Percentiles rank a stretch among this genome's conserved stretches.
Evolutionary conservation across 2,113 vertebrate genomes (phyloP).

Genomic region (Talpa occidentalis): DNA sequence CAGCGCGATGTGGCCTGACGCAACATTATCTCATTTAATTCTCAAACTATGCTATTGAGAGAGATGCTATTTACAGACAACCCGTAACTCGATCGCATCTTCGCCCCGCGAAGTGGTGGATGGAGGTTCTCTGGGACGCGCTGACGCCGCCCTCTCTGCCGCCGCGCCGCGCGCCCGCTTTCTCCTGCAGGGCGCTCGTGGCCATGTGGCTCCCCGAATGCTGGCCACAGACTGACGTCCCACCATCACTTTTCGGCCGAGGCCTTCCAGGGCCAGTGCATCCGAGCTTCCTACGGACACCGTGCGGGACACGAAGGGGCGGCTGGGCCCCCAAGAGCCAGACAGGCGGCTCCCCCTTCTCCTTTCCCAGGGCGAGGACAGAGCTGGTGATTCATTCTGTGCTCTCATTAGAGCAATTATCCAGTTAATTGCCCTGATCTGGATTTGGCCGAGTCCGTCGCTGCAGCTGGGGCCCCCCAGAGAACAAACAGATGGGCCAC

Average conservation of each 20-base stretch:
- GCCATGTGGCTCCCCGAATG: neutral
- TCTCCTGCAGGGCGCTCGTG: too few species aligned
- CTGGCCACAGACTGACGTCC: neutral
- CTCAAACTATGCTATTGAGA: neutral
- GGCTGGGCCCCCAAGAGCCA: neutral
- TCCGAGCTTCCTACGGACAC: neutral
- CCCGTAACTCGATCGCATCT: neutral
- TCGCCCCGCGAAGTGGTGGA: accelerated
- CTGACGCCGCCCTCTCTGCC: too few species aligned
- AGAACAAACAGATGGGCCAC: conserved; percentile 20
- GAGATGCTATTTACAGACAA: accelerated
- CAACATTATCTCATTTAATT: neutral
- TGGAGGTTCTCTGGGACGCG: too few species aligned
- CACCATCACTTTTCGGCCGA: too few species aligned
- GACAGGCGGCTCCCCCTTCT: neutral
- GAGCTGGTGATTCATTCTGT: neutral
- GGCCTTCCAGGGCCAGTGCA: neutral
- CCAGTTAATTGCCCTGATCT: conserved; percentile 62
- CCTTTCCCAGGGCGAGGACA: neutral
- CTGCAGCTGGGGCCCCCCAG: conserved; percentile 30
- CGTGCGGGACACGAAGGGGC: neutral
- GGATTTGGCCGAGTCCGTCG: conserved; percentile 5
- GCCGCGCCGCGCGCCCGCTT: too few species aligned
- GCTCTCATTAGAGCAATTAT: conserved; percentile 67
- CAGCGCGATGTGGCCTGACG: too few species aligned